Conservation (phyloP, 2,888 invertebrate species). For the Mylabris sibirica region DNA sequence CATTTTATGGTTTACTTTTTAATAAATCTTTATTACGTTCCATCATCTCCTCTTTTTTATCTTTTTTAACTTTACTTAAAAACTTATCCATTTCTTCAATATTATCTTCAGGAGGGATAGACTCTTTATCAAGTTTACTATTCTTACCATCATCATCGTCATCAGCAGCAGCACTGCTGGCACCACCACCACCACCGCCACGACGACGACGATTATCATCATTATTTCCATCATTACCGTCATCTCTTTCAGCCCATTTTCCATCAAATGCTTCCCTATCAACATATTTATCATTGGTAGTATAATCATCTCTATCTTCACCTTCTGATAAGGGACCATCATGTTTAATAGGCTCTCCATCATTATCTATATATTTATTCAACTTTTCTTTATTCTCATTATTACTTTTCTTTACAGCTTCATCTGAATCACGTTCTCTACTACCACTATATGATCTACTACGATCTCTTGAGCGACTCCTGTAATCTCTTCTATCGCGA, state of each 20-base stretch:
- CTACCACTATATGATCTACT: conserved; percentile 63
- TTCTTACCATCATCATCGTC: conserved; percentile 36
- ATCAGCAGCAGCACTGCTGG: conserved; percentile 36
- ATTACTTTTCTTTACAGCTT: conserved; percentile 53
- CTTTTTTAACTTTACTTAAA: conserved; percentile 65
- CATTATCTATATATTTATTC: conserved; percentile 65
- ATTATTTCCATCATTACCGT: conserved; percentile 47
- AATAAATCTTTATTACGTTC: conserved; percentile 64
- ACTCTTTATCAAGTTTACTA: conserved; percentile 30
- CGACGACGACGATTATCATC: conserved; percentile 31
- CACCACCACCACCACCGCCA: conserved; percentile 38
- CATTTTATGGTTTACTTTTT: conserved; percentile 52
- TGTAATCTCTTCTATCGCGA: conserved; percentile 68
- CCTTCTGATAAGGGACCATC: conserved; percentile 68
- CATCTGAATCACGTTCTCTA: conserved; percentile 60
- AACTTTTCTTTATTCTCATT: conserved; percentile 67
- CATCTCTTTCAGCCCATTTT: conserved; percentile 71
- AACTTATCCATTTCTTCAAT: conserved; percentile 68
- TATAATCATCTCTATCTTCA: conserved; percentile 66
- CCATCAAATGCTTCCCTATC: conserved; percentile 72
- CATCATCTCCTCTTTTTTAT: conserved; percentile 67
- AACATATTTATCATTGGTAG: conserved; percentile 60
- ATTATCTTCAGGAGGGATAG: conserved; percentile 57
- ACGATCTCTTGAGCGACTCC: conserved; percentile 65
- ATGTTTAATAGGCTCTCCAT: conserved; percentile 60